phyloP scores from a whole-genome alignment of 2,797 vertebrate species.

The Hippoglossus hippoglossus region DNA sequence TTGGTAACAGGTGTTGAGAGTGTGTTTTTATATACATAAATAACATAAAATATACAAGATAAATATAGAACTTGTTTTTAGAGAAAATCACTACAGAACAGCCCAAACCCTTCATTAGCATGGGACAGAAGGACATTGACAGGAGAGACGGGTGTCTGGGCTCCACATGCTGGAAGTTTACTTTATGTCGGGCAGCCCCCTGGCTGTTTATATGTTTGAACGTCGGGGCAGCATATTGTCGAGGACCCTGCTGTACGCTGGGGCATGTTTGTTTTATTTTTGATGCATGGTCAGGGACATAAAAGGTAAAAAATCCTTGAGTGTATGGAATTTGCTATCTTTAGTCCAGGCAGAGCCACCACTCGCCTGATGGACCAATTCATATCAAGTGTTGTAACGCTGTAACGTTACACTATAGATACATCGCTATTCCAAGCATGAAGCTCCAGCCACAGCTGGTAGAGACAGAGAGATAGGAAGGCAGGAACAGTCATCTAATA shows the following conservation, averaged over 20 bases:
- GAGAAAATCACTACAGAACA: slow-evolving; percentile 11
- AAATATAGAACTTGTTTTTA: background rate
- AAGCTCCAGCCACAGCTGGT: slow-evolving; percentile 69
- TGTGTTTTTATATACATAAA: background rate
- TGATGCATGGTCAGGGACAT: slow-evolving; percentile 78
- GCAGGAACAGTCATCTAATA: slow-evolving; percentile 43
- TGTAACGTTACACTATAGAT: slow-evolving; percentile 77
- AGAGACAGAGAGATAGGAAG: slow-evolving; percentile 38
- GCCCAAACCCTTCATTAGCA: slow-evolving; percentile 32
- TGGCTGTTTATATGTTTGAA: slow-evolving; percentile 69
- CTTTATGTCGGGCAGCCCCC: slow-evolving; percentile 63
- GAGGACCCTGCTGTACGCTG: slow-evolving; percentile 45
- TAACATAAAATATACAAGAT: background rate
- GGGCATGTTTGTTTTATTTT: slow-evolving; percentile 82
- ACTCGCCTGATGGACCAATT: slow-evolving; percentile 73
- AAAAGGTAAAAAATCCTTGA: slow-evolving; percentile 79
- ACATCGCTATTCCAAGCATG: slow-evolving; percentile 74
- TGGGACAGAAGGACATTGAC: slow-evolving; percentile 38
- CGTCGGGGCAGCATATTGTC: slow-evolving; percentile 61
- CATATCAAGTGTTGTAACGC: slow-evolving; percentile 78
- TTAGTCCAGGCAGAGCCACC: slow-evolving; percentile 78
- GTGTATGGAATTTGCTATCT: slow-evolving; percentile 80
- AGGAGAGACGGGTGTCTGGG: slow-evolving; percentile 67
- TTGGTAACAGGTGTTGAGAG: background rate
- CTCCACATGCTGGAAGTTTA: slow-evolving; percentile 76